Percentiles rank a stretch among this genome's conserved stretches.
These are phyloP conservation scores for Labrus mixtus DNA, from an alignment of 2,113 vertebrate genomes.

Conservation along the genomic window DNA sequence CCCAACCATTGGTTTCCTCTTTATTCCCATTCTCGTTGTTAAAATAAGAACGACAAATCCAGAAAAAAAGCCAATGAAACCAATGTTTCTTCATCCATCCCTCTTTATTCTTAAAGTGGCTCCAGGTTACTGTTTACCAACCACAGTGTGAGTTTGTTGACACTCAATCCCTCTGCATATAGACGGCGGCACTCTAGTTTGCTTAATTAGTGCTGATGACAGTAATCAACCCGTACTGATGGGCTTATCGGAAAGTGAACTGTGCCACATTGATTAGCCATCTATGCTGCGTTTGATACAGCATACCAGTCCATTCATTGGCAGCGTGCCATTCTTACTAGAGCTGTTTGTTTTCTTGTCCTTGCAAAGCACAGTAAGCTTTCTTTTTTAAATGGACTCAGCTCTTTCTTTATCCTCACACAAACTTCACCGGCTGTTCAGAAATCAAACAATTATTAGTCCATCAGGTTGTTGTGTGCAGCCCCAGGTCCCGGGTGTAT, in stretches of 20 bases:
- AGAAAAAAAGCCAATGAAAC: not conserved
- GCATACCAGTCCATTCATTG: constrained; percentile 36
- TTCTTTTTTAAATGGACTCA: constrained; percentile 47
- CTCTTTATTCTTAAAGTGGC: not conserved
- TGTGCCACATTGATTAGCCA: constrained; percentile 62
- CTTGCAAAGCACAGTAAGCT: constrained; percentile 33
- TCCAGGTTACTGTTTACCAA: constrained; percentile 16
- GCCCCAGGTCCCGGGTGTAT: constrained; percentile 13
- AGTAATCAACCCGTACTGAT: constrained; percentile 64
- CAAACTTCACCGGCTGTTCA: constrained; percentile 45
- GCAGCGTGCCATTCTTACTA: constrained; percentile 32
- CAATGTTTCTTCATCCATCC: not conserved
- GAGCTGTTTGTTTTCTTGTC: constrained; percentile 37
- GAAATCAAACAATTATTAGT: constrained; percentile 68
- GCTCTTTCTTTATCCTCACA: constrained; percentile 23
- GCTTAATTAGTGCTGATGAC: constrained; percentile 65
- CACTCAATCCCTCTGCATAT: constrained; percentile 14
- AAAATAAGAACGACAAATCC: not conserved
- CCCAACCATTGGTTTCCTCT: too few species aligned
- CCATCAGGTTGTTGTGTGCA: constrained; percentile 58
- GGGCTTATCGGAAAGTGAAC: constrained; percentile 63
- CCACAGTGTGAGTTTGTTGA: constrained; percentile 28
- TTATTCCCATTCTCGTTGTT: too few species aligned
- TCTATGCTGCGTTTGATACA: constrained; percentile 57
- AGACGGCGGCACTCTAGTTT: constrained; percentile 26